phyloP scores from a whole-genome alignment of 2,797 vertebrate species.

The Buceros bicornis region DNA sequence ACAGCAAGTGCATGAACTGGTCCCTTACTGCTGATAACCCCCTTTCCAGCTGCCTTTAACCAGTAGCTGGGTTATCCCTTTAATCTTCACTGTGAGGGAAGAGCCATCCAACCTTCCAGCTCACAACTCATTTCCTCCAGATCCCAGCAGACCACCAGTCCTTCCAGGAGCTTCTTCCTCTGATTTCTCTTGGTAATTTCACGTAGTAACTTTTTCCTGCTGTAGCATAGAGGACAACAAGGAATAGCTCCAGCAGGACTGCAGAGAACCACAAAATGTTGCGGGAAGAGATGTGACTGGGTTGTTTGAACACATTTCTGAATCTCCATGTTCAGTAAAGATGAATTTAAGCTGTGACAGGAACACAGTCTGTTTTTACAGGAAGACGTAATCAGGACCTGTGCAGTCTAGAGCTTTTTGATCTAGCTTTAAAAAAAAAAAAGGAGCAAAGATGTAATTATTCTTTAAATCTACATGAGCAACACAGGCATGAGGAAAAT shows the following conservation, averaged over 20 bases:
- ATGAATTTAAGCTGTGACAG: background rate
- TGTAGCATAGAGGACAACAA: background rate
- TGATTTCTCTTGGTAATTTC: background rate
- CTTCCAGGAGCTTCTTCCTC: constrained; percentile 52
- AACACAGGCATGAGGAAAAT: background rate
- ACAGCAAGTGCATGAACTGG: background rate
- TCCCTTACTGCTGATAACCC: background rate
- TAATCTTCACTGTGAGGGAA: constrained; percentile 32
- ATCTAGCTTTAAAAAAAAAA: background rate
- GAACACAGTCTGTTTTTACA: background rate
- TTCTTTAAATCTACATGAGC: background rate
- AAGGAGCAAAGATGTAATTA: background rate
- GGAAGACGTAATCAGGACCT: background rate
- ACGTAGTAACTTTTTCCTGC: background rate
- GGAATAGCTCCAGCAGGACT: background rate
- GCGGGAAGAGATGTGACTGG: background rate
- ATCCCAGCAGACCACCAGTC: background rate
- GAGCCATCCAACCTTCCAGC: background rate
- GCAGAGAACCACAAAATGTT: background rate
- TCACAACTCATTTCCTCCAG: constrained; percentile 11
- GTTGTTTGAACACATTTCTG: background rate
- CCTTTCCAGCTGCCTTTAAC: constrained; percentile 4
- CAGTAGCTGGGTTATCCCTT: background rate
- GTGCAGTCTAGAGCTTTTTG: background rate
- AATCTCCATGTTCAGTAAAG: background rate